A percentile compares a stretch with the other conserved stretches of the same genome.
phyloP scores from a whole-genome alignment of 2,113 vertebrate species.

The Leucosticte australis region DNA sequence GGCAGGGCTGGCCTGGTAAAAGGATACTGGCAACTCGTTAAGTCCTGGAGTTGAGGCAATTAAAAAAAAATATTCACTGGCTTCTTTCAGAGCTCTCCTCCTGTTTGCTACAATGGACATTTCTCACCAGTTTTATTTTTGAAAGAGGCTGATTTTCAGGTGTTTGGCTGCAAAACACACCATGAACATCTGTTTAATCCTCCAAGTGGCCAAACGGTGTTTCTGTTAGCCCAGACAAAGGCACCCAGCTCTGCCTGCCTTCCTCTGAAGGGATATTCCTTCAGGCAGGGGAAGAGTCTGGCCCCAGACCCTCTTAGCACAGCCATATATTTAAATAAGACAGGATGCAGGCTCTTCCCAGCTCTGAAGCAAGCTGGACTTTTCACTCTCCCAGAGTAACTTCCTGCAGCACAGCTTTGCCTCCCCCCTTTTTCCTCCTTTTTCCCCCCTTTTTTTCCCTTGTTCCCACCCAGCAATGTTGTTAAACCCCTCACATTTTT shows the following conservation, averaged over 20 bases:
- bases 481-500: neutral
- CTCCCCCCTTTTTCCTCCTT: fast-evolving
- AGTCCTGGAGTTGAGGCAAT: constrained; percentile 25
- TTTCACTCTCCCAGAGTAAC: neutral
- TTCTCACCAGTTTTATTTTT: neutral
- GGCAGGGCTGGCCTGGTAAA: constrained; percentile 33
- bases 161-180: neutral
- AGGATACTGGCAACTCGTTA: constrained; percentile 43
- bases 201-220: neutral
- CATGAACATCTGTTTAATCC: neutral
- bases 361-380: neutral
- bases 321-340: neutral
- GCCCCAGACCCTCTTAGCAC: neutral
- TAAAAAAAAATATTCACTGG: neutral
- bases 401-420: neutral
- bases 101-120: neutral
- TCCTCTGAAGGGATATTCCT: neutral
- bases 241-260: neutral
- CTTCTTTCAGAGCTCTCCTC: neutral
- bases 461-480: neutral
- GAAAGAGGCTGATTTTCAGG: neutral
- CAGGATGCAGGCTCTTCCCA: neutral
- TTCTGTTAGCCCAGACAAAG: neutral
- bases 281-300: neutral
- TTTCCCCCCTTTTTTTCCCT: no score